Percentiles rank a stretch among this genome's conserved stretches.
Evolutionary conservation across 2,113 vertebrate genomes (phyloP).

Genomic region (Grammomys surdaster): DNA sequence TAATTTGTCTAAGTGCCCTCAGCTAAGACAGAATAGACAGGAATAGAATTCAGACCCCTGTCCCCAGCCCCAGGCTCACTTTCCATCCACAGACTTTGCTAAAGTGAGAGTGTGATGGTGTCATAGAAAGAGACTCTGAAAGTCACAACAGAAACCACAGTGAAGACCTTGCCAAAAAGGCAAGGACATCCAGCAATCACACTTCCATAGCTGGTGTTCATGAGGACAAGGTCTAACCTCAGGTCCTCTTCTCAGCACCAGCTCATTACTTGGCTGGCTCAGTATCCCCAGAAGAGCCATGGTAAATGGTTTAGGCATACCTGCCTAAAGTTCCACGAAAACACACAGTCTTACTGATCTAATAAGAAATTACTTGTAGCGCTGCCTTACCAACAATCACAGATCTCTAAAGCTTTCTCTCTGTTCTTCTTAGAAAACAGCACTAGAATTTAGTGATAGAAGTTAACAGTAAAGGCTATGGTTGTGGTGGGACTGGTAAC

Average conservation of each 20-base stretch:
- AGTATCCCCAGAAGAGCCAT: not conserved
- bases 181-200: not conserved
- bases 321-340: not conserved
- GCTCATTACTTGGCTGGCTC: not conserved
- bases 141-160: not conserved
- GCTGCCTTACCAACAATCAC: not conserved
- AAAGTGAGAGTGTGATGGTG: not conserved
- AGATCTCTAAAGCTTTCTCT: conserved; percentile 45
- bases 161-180: not conserved
- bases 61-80: not conserved
- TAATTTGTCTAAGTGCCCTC: not conserved
- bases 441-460: conserved; percentile 17
- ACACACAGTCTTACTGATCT: conserved; percentile 56
- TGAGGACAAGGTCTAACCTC: not conserved
- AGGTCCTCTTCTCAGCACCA: not conserved
- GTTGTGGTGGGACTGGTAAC: not conserved
- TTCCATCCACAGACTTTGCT: not conserved
- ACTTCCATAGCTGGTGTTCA: not conserved
- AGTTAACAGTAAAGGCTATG: not conserved
- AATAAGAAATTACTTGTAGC: conserved; percentile 45
- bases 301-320: not conserved
- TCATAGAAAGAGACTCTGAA: not conserved
- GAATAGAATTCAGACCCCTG: not conserved
- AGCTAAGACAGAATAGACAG: not conserved
- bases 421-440: conserved; percentile 20